A percentile compares a stretch with the other conserved stretches of the same genome.
Evolutionary conservation across 2,797 vertebrate species (phyloP).

Genomic region (Chelonia mydas): DNA sequence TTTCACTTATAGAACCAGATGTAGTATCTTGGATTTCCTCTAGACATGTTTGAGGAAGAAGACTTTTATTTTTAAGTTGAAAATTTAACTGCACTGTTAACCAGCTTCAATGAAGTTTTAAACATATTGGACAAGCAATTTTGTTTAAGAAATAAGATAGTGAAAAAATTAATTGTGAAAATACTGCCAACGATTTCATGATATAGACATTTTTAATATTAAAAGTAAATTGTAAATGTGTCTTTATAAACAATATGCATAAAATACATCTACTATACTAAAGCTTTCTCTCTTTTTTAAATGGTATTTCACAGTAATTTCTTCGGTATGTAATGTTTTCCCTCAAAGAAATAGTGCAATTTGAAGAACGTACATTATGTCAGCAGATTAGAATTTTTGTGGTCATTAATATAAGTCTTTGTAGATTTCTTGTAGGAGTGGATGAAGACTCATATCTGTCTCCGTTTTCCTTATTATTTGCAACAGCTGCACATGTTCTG

Average conservation of each 20-base stretch:
- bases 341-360: slow-evolving; percentile 84
- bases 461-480: slow-evolving; percentile 96
- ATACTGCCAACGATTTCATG: slow-evolving; percentile 76
- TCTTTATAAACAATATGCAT: slow-evolving; percentile 89
- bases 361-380: slow-evolving; percentile 74
- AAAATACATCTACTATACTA: slow-evolving; percentile 87
- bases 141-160: slow-evolving; percentile 52
- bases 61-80: slow-evolving; percentile 58
- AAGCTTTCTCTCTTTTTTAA: slow-evolving; percentile 79
- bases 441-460: slow-evolving; percentile 94
- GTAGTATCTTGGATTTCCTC: slow-evolving; percentile 50
- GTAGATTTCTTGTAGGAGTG: slow-evolving; percentile 97
- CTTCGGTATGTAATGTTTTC: slow-evolving; percentile 80
- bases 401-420: slow-evolving; percentile 92
- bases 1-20: not conserved
- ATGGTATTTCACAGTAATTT: slow-evolving; percentile 87
- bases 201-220: slow-evolving; percentile 87
- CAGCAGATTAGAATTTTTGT: slow-evolving; percentile 53
- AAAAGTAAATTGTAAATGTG: slow-evolving; percentile 88
- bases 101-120: slow-evolving; percentile 54
- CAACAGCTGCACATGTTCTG: slow-evolving; percentile 94
- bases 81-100: slow-evolving; percentile 57
- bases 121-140: slow-evolving; percentile 65
- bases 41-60: slow-evolving; percentile 47
- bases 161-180: slow-evolving; percentile 71